A percentile compares a stretch with the other conserved stretches of the same genome.
Conservation (phyloP, 2,113 vertebrate genomes). For the Pterophyllum scalare region DNA sequence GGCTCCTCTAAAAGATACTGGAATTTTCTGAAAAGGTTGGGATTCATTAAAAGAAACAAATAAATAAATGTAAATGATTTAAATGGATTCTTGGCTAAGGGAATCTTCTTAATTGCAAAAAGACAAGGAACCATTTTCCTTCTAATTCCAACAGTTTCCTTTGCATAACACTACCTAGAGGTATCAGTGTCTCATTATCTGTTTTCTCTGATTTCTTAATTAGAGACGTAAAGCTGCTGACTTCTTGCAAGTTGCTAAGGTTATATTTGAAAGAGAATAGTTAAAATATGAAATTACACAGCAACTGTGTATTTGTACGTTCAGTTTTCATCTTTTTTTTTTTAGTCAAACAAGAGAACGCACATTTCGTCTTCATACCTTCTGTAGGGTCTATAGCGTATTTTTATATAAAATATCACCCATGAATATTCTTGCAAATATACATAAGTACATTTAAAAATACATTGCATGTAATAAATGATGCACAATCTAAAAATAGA, state of each 20-base stretch:
- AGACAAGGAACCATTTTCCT: neutral
- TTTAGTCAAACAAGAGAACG: neutral
- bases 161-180: neutral
- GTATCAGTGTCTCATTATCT: conserved; percentile 11
- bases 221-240: neutral
- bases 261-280: neutral
- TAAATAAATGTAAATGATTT: neutral
- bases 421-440: neutral
- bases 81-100: neutral
- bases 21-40: neutral
- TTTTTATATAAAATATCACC: neutral
- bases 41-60: neutral
- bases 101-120: neutral
- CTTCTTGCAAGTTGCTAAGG: neutral
- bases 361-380: neutral
- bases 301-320: neutral
- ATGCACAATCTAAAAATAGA: no score
- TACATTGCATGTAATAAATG: no score
- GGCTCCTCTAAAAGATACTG: neutral
- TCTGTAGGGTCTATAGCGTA: neutral
- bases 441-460: neutral
- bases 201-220: neutral
- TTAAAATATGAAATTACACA: neutral
- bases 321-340: neutral
- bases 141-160: conserved; percentile 1